These are phyloP conservation scores for Pterocles orientalis DNA, from an alignment of 2,113 vertebrate species.

Conservation along the genomic window DNA sequence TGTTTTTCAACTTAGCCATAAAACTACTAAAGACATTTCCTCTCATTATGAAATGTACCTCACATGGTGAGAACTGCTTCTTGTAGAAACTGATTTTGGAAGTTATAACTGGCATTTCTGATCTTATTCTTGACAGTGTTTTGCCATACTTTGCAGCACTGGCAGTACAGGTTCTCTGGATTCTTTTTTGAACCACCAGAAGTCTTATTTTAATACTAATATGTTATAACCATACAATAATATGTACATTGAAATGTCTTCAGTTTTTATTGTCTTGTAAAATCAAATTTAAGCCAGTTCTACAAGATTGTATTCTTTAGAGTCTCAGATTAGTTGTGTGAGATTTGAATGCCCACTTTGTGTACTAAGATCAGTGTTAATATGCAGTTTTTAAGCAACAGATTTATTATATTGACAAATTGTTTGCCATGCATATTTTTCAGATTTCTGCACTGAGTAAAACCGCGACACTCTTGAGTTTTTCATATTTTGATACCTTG, in stretches of 20 bases:
- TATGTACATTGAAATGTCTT: not conserved
- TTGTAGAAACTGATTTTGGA: not conserved
- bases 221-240: not conserved
- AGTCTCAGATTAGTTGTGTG: not conserved
- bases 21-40: not conserved
- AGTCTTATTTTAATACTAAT: not conserved
- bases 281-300: not conserved
- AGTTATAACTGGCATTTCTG: not conserved
- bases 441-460: not conserved
- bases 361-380: not conserved
- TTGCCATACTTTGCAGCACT: not conserved
- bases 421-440: not conserved
- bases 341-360: not conserved
- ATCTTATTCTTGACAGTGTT: not conserved
- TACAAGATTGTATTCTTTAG: not conserved
- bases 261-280: not conserved
- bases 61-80: not conserved
- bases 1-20: not conserved
- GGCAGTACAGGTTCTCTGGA: not conserved
- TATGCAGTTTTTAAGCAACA: not conserved
- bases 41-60: not conserved
- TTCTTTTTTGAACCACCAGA: not conserved
- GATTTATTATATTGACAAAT: not conserved
- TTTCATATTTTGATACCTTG: not conserved
- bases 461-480: not conserved